Percentiles rank a stretch among this genome's conserved stretches.
These are phyloP conservation scores for Netelia melanura DNA, from an alignment of 2,888 invertebrate species.

Conservation along the genomic window DNA sequence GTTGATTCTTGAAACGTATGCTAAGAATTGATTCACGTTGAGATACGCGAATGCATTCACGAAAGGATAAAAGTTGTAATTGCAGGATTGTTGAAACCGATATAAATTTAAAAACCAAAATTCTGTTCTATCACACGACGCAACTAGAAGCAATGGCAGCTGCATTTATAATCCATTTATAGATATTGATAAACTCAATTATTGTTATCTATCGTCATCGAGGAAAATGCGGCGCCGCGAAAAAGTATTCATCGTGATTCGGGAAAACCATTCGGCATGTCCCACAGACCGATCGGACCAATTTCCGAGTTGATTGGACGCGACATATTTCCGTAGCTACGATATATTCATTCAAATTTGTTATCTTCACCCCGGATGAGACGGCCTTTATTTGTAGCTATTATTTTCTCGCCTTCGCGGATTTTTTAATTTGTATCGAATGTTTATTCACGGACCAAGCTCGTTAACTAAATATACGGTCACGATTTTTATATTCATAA, in stretches of 20 bases:
- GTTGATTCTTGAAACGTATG: not conserved
- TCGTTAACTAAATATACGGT: conserved; percentile 67
- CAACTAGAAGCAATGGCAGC: too few species aligned
- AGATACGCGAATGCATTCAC: not conserved
- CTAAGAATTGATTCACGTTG: not conserved
- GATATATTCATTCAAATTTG: conserved; percentile 44
- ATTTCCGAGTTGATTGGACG: conserved; percentile 44
- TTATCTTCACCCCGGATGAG: not conserved
- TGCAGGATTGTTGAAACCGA: not conserved
- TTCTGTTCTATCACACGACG: not conserved
- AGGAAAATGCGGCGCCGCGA: not conserved
- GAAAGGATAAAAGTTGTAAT: not conserved
- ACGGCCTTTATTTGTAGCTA: not conserved
- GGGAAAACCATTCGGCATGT: not conserved
- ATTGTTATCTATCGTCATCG: not conserved
- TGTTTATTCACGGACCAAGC: conserved; percentile 60
- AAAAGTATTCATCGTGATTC: not conserved
- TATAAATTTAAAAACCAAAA: conserved; percentile 9
- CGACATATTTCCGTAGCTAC: conserved; percentile 35
- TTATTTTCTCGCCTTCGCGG: conserved; percentile 13
- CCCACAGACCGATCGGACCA: conserved; percentile 4
- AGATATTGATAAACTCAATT: too few species aligned
- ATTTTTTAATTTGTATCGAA: conserved; percentile 30
- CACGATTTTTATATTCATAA: conserved; percentile 62
- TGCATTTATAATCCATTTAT: too few species aligned